Evolutionary conservation across 2,888 invertebrate genomes (phyloP), one percentile per base, ranked within the genome.

Genomic region (Drepana falcataria): DNA sequence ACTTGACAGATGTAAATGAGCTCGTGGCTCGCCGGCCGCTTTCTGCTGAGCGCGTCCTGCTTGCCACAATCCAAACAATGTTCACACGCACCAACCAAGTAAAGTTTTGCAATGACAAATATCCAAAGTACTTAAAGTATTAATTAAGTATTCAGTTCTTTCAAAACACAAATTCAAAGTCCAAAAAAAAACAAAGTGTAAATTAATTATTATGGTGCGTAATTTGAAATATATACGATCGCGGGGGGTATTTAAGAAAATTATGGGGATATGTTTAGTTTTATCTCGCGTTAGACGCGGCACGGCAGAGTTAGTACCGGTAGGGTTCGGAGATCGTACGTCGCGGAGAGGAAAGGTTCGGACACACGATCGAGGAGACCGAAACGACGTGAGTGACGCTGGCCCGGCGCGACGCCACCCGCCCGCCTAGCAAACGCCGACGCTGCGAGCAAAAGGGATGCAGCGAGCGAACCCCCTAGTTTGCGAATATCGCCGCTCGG

Each of bases 371-470:
- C 85, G 79, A 76, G 85, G 82, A 83, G 87, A 86, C 79, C 83
- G 85, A 86, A 81, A 77, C 85, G 83, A 85, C 84, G 89, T 86
- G 90, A 91, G 87, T 90, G 89, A 85, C 85, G 87, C 82, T 73
- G 80, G 68, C 71, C 69, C 63, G 58, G 70, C 64, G 68, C 71
- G 69, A 74, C 73, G 78, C 83, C 87, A 84, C 86, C 87, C 86
- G 85, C 85, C 84, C 83, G 84, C 83, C 85, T 76, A 77, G 67
- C 83, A 79, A 70, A 78, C 81, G 80, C 79, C 79, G 71, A 74
- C 65, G 70, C 75, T 74, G 78, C 68, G 87, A 83, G 87, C 82
- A 86, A 89, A 73, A 87, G 87, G 88, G 89, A 89, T 89, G 89
- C 88, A 86, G 85, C 80, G 81, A 86, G 66, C 65, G 68, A 75